These are phyloP conservation scores for Hirtodrosophila duncani DNA, from an alignment of 2,888 invertebrate species.

Conservation along the genomic window DNA sequence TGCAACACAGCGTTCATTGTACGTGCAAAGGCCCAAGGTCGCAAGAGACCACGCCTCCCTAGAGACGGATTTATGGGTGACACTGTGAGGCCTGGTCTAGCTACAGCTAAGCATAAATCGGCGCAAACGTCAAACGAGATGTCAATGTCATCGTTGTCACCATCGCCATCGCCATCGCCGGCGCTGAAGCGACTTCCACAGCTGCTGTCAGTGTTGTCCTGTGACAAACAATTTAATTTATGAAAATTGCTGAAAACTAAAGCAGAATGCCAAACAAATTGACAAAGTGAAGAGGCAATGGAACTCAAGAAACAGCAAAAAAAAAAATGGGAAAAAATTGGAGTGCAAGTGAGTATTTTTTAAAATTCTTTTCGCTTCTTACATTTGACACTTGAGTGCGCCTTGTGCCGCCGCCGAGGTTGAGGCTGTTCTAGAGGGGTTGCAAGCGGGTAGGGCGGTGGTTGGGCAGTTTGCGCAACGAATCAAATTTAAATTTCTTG, in stretches of 20 bases:
- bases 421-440: slow-evolving; percentile 28
- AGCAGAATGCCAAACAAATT: slow-evolving; percentile 60
- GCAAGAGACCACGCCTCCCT: slow-evolving; percentile 25
- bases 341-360: slow-evolving; percentile 30
- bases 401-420: slow-evolving; percentile 23
- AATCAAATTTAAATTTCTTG: slow-evolving; percentile 74
- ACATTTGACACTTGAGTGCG: slow-evolving; percentile 70
- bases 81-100: too few species aligned
- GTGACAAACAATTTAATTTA: slow-evolving; percentile 74
- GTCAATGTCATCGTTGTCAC: slow-evolving; percentile 30
- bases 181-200: background rate
- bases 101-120: slow-evolving; percentile 11
- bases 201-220: slow-evolving; percentile 46
- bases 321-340: slow-evolving; percentile 24
- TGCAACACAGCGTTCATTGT: slow-evolving; percentile 14
- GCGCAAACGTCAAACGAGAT: slow-evolving; percentile 41
- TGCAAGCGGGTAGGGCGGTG: too few species aligned
- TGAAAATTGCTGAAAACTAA: slow-evolving; percentile 66
- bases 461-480: slow-evolving; percentile 68
- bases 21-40: slow-evolving; percentile 39
- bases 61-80: slow-evolving; percentile 46
- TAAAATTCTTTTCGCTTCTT: slow-evolving; percentile 29
- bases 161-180: slow-evolving; percentile 9
- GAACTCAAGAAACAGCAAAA: slow-evolving; percentile 8
- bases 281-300: slow-evolving; percentile 49